Conservation (phyloP, 1,140 invertebrate species). For the Thalassaphorura encarpata region DNA sequence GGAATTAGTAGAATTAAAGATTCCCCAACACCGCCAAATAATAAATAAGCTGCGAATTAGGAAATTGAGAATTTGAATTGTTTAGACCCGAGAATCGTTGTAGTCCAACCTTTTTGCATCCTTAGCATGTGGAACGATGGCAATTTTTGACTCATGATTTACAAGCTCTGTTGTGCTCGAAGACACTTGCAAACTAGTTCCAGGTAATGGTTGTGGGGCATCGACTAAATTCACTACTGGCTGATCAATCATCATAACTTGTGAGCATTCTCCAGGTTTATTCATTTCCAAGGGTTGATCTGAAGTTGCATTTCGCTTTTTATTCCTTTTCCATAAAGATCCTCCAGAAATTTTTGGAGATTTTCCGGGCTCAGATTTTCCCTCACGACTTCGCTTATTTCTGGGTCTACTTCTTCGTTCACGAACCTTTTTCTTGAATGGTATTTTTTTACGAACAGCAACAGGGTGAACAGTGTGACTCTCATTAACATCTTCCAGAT, state of each 20-base stretch:
- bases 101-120: not conserved
- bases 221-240: not conserved
- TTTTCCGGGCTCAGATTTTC: not conserved
- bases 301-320: too few species aligned
- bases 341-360: not conserved
- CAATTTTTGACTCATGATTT: conserved; percentile 23
- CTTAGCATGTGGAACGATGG: conserved; percentile 28
- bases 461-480: conserved; percentile 52
- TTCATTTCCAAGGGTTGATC: too few species aligned
- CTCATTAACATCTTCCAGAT: conserved; percentile 40
- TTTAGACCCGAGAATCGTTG: not conserved
- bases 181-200: not conserved
- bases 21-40: too few species aligned
- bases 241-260: not conserved
- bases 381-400: not conserved
- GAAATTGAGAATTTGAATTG: not conserved
- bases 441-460: conserved; percentile 59
- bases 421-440: conserved; percentile 60
- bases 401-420: conserved; percentile 38
- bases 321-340: conserved; percentile 13
- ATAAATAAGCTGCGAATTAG: too few species aligned
- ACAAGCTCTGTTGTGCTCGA: not conserved
- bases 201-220: not conserved
- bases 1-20: not conserved
- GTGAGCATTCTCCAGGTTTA: not conserved